A percentile compares a stretch with the other conserved stretches of the same genome.
phyloP scores from a whole-genome alignment of 2,113 vertebrate species.

The Chelonoidis abingdonii region DNA sequence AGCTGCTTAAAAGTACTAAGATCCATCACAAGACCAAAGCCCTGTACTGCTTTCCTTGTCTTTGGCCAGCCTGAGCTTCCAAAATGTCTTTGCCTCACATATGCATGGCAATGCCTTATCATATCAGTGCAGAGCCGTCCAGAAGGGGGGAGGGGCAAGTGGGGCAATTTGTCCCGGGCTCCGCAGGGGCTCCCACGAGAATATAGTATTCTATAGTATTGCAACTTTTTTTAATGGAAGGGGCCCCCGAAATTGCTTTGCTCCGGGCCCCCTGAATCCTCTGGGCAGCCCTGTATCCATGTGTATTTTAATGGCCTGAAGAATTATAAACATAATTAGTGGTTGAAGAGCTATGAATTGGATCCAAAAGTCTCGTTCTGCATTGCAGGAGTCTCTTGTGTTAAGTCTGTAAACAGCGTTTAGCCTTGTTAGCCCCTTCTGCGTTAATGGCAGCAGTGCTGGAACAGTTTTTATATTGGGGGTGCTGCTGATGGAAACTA shows the following conservation, averaged over 20 bases:
- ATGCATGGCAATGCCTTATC: not conserved
- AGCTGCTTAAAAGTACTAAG: not conserved
- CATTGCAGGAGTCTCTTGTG: not conserved
- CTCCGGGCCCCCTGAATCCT: too few relatives aligned
- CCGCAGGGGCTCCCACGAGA: too few relatives aligned
- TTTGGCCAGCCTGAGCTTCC: not conserved
- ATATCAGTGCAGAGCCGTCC: not conserved
- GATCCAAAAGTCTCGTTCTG: not conserved
- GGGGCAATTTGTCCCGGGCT: too few relatives aligned
- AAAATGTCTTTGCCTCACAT: not conserved
- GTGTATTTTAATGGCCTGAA: slow-evolving; percentile 6
- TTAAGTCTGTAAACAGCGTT: rapidly evolving
- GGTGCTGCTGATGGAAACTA: too few relatives aligned
- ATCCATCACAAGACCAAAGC: not conserved
- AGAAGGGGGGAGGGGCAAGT: too few relatives aligned
- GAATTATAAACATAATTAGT: slow-evolving; percentile 17
- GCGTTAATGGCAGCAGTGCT: not conserved
- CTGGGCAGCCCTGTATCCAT: not conserved
- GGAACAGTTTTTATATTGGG: too few relatives aligned
- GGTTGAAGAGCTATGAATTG: not conserved
- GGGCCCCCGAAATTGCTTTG: too few relatives aligned
- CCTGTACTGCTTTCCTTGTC: not conserved
- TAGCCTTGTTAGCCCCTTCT: not conserved
- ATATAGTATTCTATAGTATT: too few relatives aligned
- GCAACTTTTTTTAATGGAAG: too few relatives aligned